Evolutionary conservation across 2,113 vertebrate species (phyloP), one percentile per base, ranked within the genome.

Genomic region (Eretmochelys imbricata): DNA sequence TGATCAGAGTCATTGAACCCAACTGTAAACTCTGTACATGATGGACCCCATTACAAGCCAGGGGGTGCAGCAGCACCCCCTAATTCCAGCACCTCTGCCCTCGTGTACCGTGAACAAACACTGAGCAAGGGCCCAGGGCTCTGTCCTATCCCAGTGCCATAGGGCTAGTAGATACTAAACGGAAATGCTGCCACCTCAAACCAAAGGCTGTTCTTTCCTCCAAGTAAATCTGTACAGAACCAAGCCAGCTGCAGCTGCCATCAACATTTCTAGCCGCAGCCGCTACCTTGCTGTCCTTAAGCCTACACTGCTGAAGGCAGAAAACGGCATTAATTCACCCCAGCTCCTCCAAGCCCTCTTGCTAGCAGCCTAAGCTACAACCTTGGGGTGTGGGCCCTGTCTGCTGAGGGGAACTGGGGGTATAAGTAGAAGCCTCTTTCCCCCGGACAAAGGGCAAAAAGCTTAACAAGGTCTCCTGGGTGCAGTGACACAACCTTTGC

Each of bases 351-450:
- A 19, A 84, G 31, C 59, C 75, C 25, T 25, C 1, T 0, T 25
- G 3, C 35, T 0, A 1, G 78, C 78, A 31, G 1, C 0, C 14
- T 42, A 0, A 0, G 31, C 3, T 29, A 20, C 1, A 1, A n/a
- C 84, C 1, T 2, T 62, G 0, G 3, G 80, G 48, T n/a, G 19
- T 0, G 1, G 48, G 35, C 84, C 11, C 20, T 46, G n/a, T 50
- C 75, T 81, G 24, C 93, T 42, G 24, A 5, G 50, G 72, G 82
- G 65, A 69, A 51, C 4, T 1, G 4, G 27, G 78, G 55, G 82
- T 42, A 65, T 24, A 27, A 69, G 27, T 2, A 51, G 42, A 81
- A 86, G 75, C 4, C 75, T n/a, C 83, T 84, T 76, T 76, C 54
- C 46, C 80, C 22, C 76, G 8, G 22, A 42, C 1, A 0, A 90